These are phyloP conservation scores for Hemicentrotus pulcherrimus DNA, from an alignment of 35 echinoderm and acorn worm species.

Conservation along the genomic window DNA sequence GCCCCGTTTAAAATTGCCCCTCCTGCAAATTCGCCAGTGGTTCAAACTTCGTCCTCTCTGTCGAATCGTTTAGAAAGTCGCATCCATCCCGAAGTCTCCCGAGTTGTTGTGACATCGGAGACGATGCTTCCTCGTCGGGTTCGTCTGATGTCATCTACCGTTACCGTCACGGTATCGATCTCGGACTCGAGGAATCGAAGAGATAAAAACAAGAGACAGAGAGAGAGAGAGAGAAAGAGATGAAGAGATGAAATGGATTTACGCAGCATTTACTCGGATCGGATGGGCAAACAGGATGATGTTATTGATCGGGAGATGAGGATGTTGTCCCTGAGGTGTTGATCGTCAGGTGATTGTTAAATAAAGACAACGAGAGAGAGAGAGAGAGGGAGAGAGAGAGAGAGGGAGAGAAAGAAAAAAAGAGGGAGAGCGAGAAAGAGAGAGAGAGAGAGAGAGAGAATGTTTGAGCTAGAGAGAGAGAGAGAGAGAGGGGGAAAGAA, in stretches of 20 bases:
- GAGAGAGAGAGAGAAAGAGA: not conserved
- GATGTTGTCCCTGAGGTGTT: not conserved
- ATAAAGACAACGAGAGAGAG: no score
- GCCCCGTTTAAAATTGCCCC: no score
- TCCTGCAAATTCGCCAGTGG: no score
- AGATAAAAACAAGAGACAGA: not conserved
- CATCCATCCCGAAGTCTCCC: not conserved
- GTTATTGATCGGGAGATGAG: not conserved
- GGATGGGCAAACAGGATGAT: not conserved
- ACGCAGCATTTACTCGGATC: not conserved
- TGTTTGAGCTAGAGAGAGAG: no score
- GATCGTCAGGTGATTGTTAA: not conserved
- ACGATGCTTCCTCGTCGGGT: slow-evolving; percentile 13
- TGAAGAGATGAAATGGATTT: not conserved
- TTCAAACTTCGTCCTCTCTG: not conserved
- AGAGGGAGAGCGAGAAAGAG: no score
- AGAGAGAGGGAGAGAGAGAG: no score
- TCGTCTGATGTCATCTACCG: not conserved
- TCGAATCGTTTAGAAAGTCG: slow-evolving; percentile 18
- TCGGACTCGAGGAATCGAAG: not conserved
- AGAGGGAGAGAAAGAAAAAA: no score
- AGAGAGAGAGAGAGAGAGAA: no score
- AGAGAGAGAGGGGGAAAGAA: no score
- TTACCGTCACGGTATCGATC: slow-evolving; percentile 40
- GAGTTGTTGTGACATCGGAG: slow-evolving; percentile 42